Percentiles rank a stretch among this genome's conserved stretches.
Conservation (phyloP, 2,113 vertebrate species). For the Oenanthe melanoleuca region DNA sequence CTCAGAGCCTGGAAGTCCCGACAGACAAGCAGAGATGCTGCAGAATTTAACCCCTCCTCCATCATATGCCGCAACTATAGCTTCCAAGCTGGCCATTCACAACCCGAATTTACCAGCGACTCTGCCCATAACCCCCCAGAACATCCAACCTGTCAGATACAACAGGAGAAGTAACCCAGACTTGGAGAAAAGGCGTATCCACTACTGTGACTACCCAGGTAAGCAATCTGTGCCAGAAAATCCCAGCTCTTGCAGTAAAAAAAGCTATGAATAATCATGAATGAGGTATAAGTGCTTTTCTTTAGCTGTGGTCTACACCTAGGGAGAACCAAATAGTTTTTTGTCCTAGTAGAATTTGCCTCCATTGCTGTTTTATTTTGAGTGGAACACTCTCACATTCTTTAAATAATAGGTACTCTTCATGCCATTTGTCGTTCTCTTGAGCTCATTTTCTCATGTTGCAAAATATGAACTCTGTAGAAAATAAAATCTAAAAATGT, state of each 20-base stretch:
- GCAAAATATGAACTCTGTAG: neutral
- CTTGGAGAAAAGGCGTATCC: conserved; percentile 93
- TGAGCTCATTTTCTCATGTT: neutral
- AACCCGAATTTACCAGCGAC: conserved; percentile 77
- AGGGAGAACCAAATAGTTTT: neutral
- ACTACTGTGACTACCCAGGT: conserved; percentile 96
- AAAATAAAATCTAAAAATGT: accelerated
- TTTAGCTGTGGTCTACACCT: neutral
- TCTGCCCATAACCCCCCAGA: conserved; percentile 80
- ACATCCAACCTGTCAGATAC: conserved; percentile 79
- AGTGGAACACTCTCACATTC: neutral
- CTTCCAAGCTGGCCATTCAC: conserved; percentile 88
- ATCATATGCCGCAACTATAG: conserved; percentile 91
- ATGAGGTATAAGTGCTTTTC: neutral
- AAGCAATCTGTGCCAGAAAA: neutral
- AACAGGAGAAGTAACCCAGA: conserved; percentile 94
- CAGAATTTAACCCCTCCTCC: conserved; percentile 92
- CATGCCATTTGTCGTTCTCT: neutral
- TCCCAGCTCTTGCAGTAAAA: neutral
- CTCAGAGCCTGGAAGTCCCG: conserved; percentile 93
- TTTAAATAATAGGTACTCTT: neutral
- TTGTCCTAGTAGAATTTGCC: neutral
- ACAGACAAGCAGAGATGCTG: conserved; percentile 87
- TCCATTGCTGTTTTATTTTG: neutral
- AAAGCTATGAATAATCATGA: neutral